Evolutionary conservation across 2,797 vertebrate genomes (phyloP), one percentile per base, ranked within the genome.

Genomic region (Malacoctenus gilli): DNA sequence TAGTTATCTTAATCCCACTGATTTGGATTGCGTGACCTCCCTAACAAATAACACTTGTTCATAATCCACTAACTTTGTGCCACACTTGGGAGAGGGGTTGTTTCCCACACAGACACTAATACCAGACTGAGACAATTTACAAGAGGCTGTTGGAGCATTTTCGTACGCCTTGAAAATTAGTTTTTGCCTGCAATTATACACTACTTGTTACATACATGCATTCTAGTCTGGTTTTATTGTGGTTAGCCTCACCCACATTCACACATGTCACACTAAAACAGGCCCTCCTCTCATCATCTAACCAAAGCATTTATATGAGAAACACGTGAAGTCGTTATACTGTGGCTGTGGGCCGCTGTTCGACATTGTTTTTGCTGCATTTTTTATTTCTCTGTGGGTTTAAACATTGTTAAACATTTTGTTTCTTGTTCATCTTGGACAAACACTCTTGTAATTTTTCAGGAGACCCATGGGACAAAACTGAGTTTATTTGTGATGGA

Each of bases 101-200:
- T 23, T 14, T 64, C 64, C 52, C 54, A 49, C 19, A 71, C 18
- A 42, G 36, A 43, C 16, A 5, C 43, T 73, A 53, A 54, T 62
- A 55, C 52, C 50, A 71, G 41, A 71, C 38, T 39, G 49, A 73
- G 70, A 65, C 57, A 18, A 8, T 78, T 72, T 70, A 65, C 10
- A 42, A 32, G 59, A 57, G 19, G 36, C 42, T 53, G 22, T 31
- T 67, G n/a, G 43, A 71, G 49, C 42, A 20, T 63, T 79, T 65
- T 21, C 67, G 51, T 8, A 0, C 12, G 25, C 14, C 39, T 53
- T 72, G 9, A 43, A 31, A 37, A 7, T 25, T 2, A 59, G 49
- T 31, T 41, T 58, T 57, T 61, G 32, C 61, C 48, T 71, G 51
- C 15, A 59, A 1, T 65, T 66, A n/a, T 18, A 30, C 12, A 22